Base-by-base conservation (phyloP, 2,797 vertebrate species). In the Premnoplex brunnescens region DNA sequence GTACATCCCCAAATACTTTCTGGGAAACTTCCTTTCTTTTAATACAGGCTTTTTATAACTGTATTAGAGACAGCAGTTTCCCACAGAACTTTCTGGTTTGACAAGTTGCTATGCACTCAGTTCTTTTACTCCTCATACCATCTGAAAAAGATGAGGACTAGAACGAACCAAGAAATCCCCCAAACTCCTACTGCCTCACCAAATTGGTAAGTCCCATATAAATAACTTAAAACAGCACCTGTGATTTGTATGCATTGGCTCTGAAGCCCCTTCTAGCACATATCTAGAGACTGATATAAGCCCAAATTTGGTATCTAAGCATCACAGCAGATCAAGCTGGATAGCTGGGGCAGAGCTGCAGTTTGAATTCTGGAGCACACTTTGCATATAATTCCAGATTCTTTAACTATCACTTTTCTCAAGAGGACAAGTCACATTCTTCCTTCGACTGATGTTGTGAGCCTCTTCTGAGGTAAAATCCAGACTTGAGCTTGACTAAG, bases 21-120 rank as follows among this genome's bases (percentile, higher is more conserved):
- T 81, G 79, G 58, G 76, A 85, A 96, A 72, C 54, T 48, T 84
- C 48, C 41, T 64, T 85, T 91, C 44, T 84, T 91, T 74, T 68
- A 68, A 69, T 62, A 82, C 23, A 78, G 55, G 52, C 12, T 83
- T 79, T 81, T 80, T 48, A 48, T 59, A 77, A 41, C 54, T 30
- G 10, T 37, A 49, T 5, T 85, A 36, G 39, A 77, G 63, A 83
- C 22, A 76, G 58, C 23, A 55, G 41, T 67, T n/a, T 86, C 67
- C 63, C 84, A 74, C 30, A 87, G 22, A 3, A 6, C 18, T 84
- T 81, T 18, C 59, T 64, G 28, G 43, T 71, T 37, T 63, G 54
- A 86, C 63, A 67, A 85, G 63, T 26, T 75, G 43, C n/a, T 86
- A 83, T 62, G 20, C 39, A 37, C 28, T 48, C 49, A 69, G n/a